Base-by-base conservation (phyloP, 2,888 invertebrate species). In the Chrysolina haemoptera region DNA sequence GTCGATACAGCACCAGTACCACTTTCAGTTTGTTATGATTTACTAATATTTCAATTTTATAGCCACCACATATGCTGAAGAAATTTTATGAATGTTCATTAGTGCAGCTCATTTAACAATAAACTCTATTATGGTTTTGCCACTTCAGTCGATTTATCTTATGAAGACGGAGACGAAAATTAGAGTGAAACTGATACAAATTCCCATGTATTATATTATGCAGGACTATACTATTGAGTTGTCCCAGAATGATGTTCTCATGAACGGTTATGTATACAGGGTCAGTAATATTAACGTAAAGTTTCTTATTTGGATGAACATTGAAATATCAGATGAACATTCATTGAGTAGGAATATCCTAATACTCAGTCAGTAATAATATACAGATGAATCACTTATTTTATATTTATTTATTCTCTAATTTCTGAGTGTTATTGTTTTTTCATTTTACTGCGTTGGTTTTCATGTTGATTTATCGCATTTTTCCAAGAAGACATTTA, bases 11-110 rank as follows among this genome's bases (percentile, higher is more conserved):
- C 35, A 35, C 35, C 35, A 53, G 53, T 20, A 53, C n/a, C n/a
- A n/a, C 12, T 53, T 20, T 53, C 20, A 18, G 12, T 53, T 53
- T 53, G 53, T 53, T 53, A 20, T 20, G 53, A 53, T 53, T 53
- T 18, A 18, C 18, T 20, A 20, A 53, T 53, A 53, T 20, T 53
- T 53, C 53, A 53, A 20, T 18, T 53, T 53, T 53, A 53, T 20
- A 53, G 53, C 53, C 18, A 20, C 53, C 53, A 53, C 53, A 53
- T 53, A 20, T 53, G 53, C 20, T 53, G 53, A 53, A 20, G 10
- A 20, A 53, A 53, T 11, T 18, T 18, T 11, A 20, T 20, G 53
- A 53, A 53, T 53, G 53, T 53, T 53, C 20, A 53, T 53, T 53
- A 53, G 9, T 53, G 11, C 20, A 20, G 22, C 22, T 10, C 53